These are phyloP conservation scores for Lepus europaeus DNA, from an alignment of 2,113 vertebrate species.

Conservation along the genomic window DNA sequence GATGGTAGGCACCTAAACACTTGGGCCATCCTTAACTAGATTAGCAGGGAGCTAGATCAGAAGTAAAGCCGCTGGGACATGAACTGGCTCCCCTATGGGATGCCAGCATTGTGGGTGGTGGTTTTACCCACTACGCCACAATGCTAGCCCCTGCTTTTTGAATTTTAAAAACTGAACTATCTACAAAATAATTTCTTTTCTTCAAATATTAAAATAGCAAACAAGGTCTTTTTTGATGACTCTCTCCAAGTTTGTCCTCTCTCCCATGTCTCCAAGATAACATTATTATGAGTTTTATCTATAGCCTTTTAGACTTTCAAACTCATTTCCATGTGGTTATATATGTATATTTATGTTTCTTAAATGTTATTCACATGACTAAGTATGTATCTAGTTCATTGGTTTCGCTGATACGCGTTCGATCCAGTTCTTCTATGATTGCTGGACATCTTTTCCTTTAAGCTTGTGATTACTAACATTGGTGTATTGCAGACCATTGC, in stretches of 20 bases:
- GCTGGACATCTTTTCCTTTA: not conserved
- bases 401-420: not conserved
- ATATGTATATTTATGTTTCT: not conserved
- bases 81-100: too few relatives aligned
- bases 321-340: not conserved
- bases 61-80: too few relatives aligned
- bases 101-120: too few relatives aligned
- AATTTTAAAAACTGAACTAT: not conserved
- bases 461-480: not conserved
- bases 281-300: not conserved
- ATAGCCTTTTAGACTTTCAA: conserved; percentile 41
- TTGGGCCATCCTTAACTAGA: too few relatives aligned
- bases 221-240: conserved; percentile 26
- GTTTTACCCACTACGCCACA: too few relatives aligned
- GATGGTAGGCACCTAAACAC: too few relatives aligned
- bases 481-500: not conserved
- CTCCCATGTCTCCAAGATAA: not conserved
- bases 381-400: not conserved
- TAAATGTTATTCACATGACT: not conserved
- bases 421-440: not conserved
- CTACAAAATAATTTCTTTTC: conserved; percentile 2
- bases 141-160: not conserved
- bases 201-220: conserved; percentile 11
- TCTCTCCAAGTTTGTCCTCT: not conserved
- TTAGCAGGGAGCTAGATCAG: too few relatives aligned